A percentile compares a stretch with the other conserved stretches of the same genome.
Evolutionary conservation across 2,113 vertebrate genomes (phyloP).

Genomic region (Cinclus mexicanus): DNA sequence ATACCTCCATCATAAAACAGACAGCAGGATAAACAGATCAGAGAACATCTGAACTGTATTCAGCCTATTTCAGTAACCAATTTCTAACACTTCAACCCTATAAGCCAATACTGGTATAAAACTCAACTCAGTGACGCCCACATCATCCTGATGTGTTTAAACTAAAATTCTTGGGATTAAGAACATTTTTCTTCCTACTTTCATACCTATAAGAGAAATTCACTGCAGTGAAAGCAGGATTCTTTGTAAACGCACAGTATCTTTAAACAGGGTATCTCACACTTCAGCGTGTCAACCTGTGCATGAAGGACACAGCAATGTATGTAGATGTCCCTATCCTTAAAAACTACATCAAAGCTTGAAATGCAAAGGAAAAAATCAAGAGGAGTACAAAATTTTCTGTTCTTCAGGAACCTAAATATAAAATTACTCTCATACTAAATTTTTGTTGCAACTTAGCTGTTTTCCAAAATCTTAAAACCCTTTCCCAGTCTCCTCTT

Average conservation of each 20-base stretch:
- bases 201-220: not conserved
- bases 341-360: not conserved
- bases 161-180: not conserved
- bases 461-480: not conserved
- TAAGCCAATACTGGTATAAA: not conserved
- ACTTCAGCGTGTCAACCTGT: accelerated
- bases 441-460: not conserved
- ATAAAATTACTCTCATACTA: not conserved
- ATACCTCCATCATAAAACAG: not conserved
- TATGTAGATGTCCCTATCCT: not conserved
- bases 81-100: not conserved
- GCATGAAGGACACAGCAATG: accelerated
- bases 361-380: not conserved
- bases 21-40: not conserved
- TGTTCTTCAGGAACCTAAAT: not conserved
- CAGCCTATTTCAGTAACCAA: not conserved
- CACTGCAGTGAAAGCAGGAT: not conserved
- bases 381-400: not conserved
- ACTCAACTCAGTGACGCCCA: not conserved
- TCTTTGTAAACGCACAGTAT: not conserved
- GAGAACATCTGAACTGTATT: not conserved
- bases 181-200: not conserved
- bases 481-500: not conserved
- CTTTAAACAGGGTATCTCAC: not conserved
- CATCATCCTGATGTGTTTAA: not conserved